Base-by-base conservation (phyloP, 1,140 invertebrate genomes). In the Camponotus pennsylvanicus region DNA sequence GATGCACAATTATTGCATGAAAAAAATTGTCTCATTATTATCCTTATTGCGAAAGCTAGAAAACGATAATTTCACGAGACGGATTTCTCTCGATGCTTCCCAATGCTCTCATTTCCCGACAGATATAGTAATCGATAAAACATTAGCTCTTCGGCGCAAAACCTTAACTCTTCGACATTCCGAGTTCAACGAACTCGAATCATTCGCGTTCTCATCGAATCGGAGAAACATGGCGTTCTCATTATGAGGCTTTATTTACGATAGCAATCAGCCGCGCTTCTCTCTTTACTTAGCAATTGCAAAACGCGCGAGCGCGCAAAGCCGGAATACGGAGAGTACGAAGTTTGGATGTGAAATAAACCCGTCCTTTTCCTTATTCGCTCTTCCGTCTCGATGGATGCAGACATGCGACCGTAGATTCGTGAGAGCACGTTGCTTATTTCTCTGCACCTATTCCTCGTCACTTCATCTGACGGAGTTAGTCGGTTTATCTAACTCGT, bases 131-230 rank as follows among this genome's bases (percentile, higher is more conserved):
- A 82, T 34, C 52, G 40, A 3, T 7, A 73, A 82, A 73, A 70
- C 45, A 75, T 75, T 37, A 55, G 52, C 55, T 32, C 66, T 1
- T 11, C 2, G 37, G 32, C 1, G 27, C 27, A 73, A 82, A 73
- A 69, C 42, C 57, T 73, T 34, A 34, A 55, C 37, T 42, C 67
- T 70, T 63, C 57, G 40, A 5, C 40, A 52, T 34, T 11, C 3
- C 67, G 79, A 8, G 79, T 83, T 83, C 55, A 63, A 83, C 42
- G 69, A 83, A 83, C 79, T 7, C 27, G 21, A 40, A 13, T 37
- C 79, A 49, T 57, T 82, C 55, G 27, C 21, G 34, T 69, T 61
- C 52, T 67, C 67, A 82, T 82, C 27, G 37, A 59, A 82, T 82
- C 67, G 13, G 37, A 67, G 52, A 82, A 82, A 82, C 37, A 59